phyloP scores from a whole-genome alignment of 2,797 vertebrate species.

The Crotalus adamanteus region DNA sequence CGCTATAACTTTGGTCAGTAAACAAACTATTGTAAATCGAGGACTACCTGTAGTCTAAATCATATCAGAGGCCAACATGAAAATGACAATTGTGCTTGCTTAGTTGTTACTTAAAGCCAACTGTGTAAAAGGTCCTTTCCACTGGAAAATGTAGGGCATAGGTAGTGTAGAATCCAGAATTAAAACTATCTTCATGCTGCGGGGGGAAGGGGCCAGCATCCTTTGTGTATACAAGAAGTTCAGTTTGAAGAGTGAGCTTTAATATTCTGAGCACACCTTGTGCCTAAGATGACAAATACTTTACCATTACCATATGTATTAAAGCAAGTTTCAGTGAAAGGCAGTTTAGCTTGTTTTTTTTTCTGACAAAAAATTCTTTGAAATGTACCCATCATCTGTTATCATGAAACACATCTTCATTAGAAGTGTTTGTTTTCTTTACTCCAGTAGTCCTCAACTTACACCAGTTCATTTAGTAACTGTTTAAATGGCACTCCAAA shows the following conservation, averaged over 20 bases:
- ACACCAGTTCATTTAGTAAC: not conserved
- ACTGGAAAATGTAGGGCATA: slow-evolving; percentile 27
- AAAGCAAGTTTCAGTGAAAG: not conserved
- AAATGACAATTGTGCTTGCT: slow-evolving; percentile 32
- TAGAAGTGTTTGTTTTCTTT: slow-evolving; percentile 21
- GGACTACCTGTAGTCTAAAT: slow-evolving; percentile 35
- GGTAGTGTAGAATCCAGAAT: not conserved
- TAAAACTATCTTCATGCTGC: not conserved
- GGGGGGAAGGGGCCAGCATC: not conserved
- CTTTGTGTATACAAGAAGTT: not conserved
- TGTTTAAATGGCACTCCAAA: not conserved
- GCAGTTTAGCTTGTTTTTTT: not conserved
- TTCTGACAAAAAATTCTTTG: not conserved
- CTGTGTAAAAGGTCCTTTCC: rapidly evolving
- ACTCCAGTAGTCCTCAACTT: not conserved
- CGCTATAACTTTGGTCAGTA: no score
- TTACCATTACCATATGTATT: not conserved
- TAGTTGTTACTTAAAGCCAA: slow-evolving; percentile 14
- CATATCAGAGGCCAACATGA: slow-evolving; percentile 38
- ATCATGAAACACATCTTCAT: not conserved
- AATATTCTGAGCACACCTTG: not conserved
- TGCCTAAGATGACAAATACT: not conserved
- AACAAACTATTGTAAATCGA: no score
- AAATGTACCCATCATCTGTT: slow-evolving; percentile 11
- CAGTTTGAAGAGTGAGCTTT: not conserved